Evolutionary conservation across 2,113 vertebrate genomes (phyloP), one percentile per base, ranked within the genome.

Genomic region (Vimba vimba): DNA sequence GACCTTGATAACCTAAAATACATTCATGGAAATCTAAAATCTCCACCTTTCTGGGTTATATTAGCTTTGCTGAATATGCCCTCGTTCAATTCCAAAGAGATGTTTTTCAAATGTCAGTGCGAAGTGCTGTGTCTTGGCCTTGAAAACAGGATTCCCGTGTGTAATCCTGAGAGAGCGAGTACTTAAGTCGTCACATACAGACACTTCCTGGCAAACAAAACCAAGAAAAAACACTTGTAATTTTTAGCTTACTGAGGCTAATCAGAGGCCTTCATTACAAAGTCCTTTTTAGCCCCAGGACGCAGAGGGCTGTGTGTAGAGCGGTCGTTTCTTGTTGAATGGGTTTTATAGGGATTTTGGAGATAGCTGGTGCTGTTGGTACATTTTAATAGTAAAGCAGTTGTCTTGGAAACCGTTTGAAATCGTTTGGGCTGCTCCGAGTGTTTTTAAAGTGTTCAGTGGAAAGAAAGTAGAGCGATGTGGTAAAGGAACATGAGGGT

Each of bases 401-500:
- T 83, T 83, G 81, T 83, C 81, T 83, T 83, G 66, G 81, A 83
- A 83, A 83, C 81, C 3, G 4, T 30, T 57, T 83, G 50, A 57
- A 73, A 71, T 21, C 47, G 8, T 73, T 83, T 57, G 45, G 45
- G 21, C 21, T 71, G 47, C 50, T 81, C 60, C 59, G 43, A 33
- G 66, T 71, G 45, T 69, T 69, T 83, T 69, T 82, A 69, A 69
- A 68, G 15, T 21, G 64, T 64, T 55, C 21, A 23, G 60, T 52
- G 59, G 59, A 62, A 30, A 50, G 15, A 27, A 4, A 23, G 60
- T 27, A 45, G 25, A 52, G 21, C 7, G 7, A 19, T 80, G 57
- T 43, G 78, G 57, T 62, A 43, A 79, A 68, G 66, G 45, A 68
- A 68, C 79, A 68, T 13, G 62, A 82, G 79, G 79, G 57, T 50